A percentile compares a stretch with the other conserved stretches of the same genome.
phyloP scores from a whole-genome alignment of 2,888 invertebrate species.

The Papilio elwesi region DNA sequence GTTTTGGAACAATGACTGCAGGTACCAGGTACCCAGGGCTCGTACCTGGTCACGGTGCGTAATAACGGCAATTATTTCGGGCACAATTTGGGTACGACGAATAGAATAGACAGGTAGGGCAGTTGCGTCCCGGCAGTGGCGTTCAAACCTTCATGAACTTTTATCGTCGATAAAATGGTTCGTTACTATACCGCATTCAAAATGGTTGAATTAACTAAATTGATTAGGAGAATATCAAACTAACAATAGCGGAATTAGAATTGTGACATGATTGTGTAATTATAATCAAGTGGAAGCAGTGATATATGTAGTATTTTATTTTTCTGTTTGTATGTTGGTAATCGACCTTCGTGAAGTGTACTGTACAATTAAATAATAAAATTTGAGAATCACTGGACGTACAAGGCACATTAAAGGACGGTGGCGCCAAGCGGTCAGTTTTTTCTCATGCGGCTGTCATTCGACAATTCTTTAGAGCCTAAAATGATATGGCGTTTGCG shows the following conservation, averaged over 20 bases:
- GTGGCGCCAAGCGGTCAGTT: slow-evolving; percentile 71
- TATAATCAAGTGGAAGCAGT: too few relatives aligned
- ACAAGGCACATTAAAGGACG: slow-evolving; percentile 56
- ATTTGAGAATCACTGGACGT: slow-evolving; percentile 47
- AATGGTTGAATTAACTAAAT: too few relatives aligned
- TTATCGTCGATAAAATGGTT: too few relatives aligned
- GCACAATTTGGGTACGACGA: slow-evolving; percentile 66
- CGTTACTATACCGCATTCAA: too few relatives aligned
- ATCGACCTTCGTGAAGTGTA: too few relatives aligned
- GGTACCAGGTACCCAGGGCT: slow-evolving; percentile 31
- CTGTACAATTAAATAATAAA: background rate
- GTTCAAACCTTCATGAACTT: slow-evolving; percentile 54
- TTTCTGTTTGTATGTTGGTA: background rate
- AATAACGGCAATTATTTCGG: slow-evolving; percentile 79
- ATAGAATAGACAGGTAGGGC: slow-evolving; percentile 67
- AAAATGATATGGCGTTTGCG: slow-evolving; percentile 49
- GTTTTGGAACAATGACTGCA: slow-evolving; percentile 38
- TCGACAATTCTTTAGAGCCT: slow-evolving; percentile 53
- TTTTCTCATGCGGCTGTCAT: slow-evolving; percentile 56
- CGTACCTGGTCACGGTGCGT: slow-evolving; percentile 55
- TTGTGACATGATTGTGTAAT: too few relatives aligned
- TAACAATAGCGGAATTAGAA: too few relatives aligned
- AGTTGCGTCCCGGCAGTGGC: slow-evolving; percentile 53
- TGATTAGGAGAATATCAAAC: too few relatives aligned
- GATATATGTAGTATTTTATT: background rate